Conservation (phyloP, 2,888 invertebrate genomes). For the Miltochrista miniata region DNA sequence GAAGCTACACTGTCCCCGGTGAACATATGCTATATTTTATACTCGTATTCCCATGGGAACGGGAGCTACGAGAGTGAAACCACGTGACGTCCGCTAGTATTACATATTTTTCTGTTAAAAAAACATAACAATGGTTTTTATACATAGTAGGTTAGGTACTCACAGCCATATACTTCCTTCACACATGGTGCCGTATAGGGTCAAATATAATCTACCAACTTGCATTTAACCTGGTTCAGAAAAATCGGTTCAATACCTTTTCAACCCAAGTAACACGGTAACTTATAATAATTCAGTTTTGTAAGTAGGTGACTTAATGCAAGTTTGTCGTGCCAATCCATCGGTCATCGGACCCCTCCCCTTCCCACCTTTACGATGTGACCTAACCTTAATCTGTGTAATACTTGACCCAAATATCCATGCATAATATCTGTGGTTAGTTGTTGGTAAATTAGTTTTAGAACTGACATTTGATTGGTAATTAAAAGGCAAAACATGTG, state of each 20-base stretch:
- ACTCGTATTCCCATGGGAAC: too few relatives aligned
- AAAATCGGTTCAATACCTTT: constrained; percentile 8
- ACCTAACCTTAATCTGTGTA: constrained; percentile 50
- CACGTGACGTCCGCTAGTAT: too few relatives aligned
- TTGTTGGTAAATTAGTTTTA: constrained; percentile 23
- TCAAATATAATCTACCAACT: too few relatives aligned
- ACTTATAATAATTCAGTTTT: constrained; percentile 34
- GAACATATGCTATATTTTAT: too few relatives aligned
- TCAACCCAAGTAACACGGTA: constrained; percentile 16
- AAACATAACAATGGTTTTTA: too few relatives aligned
- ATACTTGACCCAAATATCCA: constrained; percentile 46
- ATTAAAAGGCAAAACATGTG: background rate
- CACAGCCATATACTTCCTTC: too few relatives aligned
- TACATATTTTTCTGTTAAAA: too few relatives aligned
- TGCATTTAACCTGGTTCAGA: background rate
- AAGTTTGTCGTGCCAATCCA: constrained; percentile 72
- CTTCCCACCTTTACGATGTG: constrained; percentile 4
- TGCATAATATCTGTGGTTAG: constrained; percentile 9
- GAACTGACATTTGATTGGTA: constrained; percentile 2
- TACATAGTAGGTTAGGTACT: too few relatives aligned
- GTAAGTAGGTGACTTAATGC: constrained; percentile 61
- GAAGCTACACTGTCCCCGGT: too few relatives aligned
- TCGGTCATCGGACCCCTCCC: constrained; percentile 39
- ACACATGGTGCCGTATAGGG: too few relatives aligned
- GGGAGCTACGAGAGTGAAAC: too few relatives aligned